Base-by-base conservation (phyloP, 2,797 vertebrate species). In the Danio choprae region DNA sequence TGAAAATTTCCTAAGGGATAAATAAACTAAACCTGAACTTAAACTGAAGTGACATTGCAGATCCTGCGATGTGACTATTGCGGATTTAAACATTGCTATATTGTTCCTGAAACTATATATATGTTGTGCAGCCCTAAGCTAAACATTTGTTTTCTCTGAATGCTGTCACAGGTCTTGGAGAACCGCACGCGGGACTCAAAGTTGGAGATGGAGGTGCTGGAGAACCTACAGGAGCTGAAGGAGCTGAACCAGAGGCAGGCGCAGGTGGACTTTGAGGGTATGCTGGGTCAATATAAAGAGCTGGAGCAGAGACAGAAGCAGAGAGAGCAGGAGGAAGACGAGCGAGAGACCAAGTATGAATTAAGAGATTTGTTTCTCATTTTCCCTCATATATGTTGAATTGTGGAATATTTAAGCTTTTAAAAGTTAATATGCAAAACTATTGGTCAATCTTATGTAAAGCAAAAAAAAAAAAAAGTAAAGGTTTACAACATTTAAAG, bases 211-310 rank as follows among this genome's bases (percentile, higher is more conserved):
- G 97, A 99, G 85, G 96, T 99, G 12, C 89, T 99, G 90, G 98
- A 99, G 90, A 99, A 97, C 88, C 93, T 99, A 38, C 97, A 99
- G 91, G 97, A 99, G 89, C 92, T 99, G 84, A 98, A 98, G 88
- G 97, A 99, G 72, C 92, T 99, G 63, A 99, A 99, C 92, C 98
- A 99, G 90, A 93, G 96, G 4, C 97, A 99, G 94, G 97, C 97
- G 0, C 93, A 92, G 0, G 97, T 98, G 86, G 97, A 99, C 86
- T 99, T 97, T 0, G 97, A 98, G 90, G 93, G 95, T 46, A 98
- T 99, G 98, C 92, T 99, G 53, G 92, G 89, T 77, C 90, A 93
- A 81, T 95, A 97, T 91, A 94, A 93, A 79, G 95, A 96, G 68
- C 64, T 92, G 0, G 96, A 97, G 88, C 92, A 93, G 75, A 93